phyloP scores from a whole-genome alignment of 2,113 vertebrate species.

The Salminus brasiliensis region DNA sequence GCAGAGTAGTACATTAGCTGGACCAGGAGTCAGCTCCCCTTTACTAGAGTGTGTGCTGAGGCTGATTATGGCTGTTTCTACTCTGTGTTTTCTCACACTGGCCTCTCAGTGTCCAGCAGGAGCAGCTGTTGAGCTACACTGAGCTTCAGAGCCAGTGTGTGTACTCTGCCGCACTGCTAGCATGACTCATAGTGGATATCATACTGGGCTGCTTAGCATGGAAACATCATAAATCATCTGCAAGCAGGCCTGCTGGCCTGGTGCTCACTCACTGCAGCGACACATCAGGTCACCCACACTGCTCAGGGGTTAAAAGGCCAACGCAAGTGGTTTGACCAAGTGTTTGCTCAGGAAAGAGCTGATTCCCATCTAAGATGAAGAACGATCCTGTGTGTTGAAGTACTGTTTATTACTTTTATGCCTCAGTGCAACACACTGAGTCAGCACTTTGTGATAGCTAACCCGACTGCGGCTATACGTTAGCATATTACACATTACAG shows the following conservation, averaged over 20 bases:
- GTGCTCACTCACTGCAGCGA: constrained; percentile 9
- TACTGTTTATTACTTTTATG: constrained; percentile 34
- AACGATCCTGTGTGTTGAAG: constrained; percentile 2
- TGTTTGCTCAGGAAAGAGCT: constrained; percentile 15
- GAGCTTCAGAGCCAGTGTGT: not conserved
- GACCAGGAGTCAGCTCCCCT: no score
- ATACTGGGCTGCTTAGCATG: constrained; percentile 5
- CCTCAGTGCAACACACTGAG: not conserved
- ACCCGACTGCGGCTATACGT: constrained; percentile 18
- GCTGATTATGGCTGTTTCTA: not conserved
- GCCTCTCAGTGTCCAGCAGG: not conserved
- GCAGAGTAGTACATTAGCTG: no score
- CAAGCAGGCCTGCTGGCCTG: not conserved
- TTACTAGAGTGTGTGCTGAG: not conserved
- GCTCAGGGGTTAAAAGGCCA: constrained; percentile 9
- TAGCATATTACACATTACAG: constrained; percentile 22
- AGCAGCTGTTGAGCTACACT: constrained; percentile 32
- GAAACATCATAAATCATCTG: constrained; percentile 27
- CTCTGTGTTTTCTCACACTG: not conserved
- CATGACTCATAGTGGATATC: constrained; percentile 36
- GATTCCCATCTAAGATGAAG: constrained; percentile 10
- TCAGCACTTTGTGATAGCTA: constrained; percentile 35
- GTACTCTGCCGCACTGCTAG: not conserved
- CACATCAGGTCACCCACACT: constrained; percentile 19
- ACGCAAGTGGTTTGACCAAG: constrained; percentile 6